Evolutionary conservation across 2,797 vertebrate species (phyloP), one percentile per base, ranked within the genome.

Genomic region (Pteropus rufus): DNA sequence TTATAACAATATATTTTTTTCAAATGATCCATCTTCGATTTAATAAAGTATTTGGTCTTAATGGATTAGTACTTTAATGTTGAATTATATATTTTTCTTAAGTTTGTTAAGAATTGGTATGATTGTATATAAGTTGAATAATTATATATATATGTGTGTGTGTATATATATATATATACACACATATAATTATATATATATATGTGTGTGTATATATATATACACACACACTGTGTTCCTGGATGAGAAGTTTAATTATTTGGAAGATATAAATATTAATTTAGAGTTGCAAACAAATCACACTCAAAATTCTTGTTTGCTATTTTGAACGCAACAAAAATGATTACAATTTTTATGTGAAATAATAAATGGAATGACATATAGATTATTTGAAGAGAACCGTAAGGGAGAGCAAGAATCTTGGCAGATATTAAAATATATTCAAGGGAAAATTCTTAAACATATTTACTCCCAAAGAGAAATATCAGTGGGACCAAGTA

Each of bases 281-380:
- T 94, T 81, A 84, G 23, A 81, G 8, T 67, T 77, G 5, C n/a
- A 70, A 88, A 49, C 7, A 82, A 73, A 46, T 67, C 9, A 44
- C 3, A 58, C 5, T 54, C 14, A 79, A 80, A 65, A 80, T 65
- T 93, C 8, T 49, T 69, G 77, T 93, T 93, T 77, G 29, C 15
- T 14, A 88, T 12, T 92, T 80, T 76, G n/a, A 95, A 70, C 19
- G 87, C 12, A 70, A 10, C n/a, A 75, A 65, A 93, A 89, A 92
- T 76, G 2, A 87, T 79, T 81, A 64, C 46, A 69, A 44, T 64
- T 75, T 77, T 86, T 64, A 64, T 69, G 39, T 90, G 31, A 79
- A 88, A 56, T 60, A 60, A 70, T 65, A 72, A 65, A 14, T 77
- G 2, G 14, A 80, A 62, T 72, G 9, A 26, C 82, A 64, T 87